These are phyloP conservation scores for Hyaena hyaena DNA, from an alignment of 2,113 vertebrate species.

Conservation along the genomic window DNA sequence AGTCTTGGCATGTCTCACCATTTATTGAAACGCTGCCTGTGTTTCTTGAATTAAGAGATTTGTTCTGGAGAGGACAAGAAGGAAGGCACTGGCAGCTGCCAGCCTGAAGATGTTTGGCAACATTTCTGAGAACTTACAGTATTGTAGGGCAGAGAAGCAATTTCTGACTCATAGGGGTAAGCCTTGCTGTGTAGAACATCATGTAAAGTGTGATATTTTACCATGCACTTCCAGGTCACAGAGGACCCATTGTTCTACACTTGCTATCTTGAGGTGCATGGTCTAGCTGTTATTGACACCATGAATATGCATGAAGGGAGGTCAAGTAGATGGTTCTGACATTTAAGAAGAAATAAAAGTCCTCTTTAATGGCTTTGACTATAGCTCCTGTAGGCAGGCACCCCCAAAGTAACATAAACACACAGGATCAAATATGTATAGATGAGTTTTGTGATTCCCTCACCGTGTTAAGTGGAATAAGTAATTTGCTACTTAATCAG, in stretches of 20 bases:
- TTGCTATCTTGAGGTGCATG: not conserved
- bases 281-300: not conserved
- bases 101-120: not conserved
- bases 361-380: constrained; percentile 55
- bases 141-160: not conserved
- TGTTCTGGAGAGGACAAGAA: not conserved
- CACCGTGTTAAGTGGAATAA: constrained; percentile 45
- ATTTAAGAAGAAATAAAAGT: constrained; percentile 59
- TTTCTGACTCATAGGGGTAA: constrained; percentile 6
- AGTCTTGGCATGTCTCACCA: not conserved
- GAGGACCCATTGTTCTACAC: not conserved
- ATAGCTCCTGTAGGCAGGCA: constrained; percentile 14
- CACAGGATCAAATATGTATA: constrained; percentile 29
- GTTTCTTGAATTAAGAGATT: constrained; percentile 30
- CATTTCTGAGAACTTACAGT: not conserved
- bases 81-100: not conserved
- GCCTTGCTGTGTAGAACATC: not conserved
- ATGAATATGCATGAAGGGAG: constrained; percentile 64
- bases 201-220: constrained; percentile 12
- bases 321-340: constrained; percentile 57
- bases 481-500: constrained; percentile 19
- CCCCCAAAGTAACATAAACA: constrained; percentile 56
- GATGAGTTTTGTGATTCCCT: constrained; percentile 51
- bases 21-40: not conserved
- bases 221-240: not conserved